Base-by-base conservation (phyloP, 2,113 vertebrate species). In the Stictonetta naevosa region DNA sequence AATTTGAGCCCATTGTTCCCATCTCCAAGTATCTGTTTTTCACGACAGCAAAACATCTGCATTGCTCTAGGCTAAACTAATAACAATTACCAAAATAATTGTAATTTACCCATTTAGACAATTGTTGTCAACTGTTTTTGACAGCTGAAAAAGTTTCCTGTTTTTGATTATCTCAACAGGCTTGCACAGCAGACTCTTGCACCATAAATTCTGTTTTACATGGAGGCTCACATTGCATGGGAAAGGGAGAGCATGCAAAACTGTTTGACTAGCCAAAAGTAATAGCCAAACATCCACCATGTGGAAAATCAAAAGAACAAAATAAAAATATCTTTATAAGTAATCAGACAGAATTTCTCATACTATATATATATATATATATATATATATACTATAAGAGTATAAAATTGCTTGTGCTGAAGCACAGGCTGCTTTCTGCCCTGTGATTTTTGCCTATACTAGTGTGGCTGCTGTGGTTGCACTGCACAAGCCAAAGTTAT, bases 51-150 rank as follows among this genome's bases (percentile, higher is more conserved):
- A 86, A 94, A 82, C 67, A 79, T 72, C 90, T 90, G 85, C 53
- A 73, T 62, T 59, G 66, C 80, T 82, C 33, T 20, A 72, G 48
- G 77, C 66, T 78, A 94, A 52, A 85, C 90, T 59, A 84, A 78
- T 64, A 84, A 0, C 36, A 87, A 78, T 79, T 89, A 82, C n/a
- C 52, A 75, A 82, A 89, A 93, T 28, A 80, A 76, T 59, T 69
- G 36, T 71, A 73, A 93, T 93, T 94, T 95, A 77, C 17, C 59
- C 73, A 88, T 73, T 93, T 92, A 74, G 48, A 80, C 60, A 22
- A 88, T 67, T 92, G 80, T 48, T 77, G 44, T 88, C 55, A 88
- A 52, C 17, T 5, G 29, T 69, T 31, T 63, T 48, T 48, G 46
- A 48, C 40, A 31, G 44, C 58, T 82, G 67, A 67, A 79, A 74